phyloP scores from a whole-genome alignment of 2,113 vertebrate species.

The Nothocercus nigrocapillus region DNA sequence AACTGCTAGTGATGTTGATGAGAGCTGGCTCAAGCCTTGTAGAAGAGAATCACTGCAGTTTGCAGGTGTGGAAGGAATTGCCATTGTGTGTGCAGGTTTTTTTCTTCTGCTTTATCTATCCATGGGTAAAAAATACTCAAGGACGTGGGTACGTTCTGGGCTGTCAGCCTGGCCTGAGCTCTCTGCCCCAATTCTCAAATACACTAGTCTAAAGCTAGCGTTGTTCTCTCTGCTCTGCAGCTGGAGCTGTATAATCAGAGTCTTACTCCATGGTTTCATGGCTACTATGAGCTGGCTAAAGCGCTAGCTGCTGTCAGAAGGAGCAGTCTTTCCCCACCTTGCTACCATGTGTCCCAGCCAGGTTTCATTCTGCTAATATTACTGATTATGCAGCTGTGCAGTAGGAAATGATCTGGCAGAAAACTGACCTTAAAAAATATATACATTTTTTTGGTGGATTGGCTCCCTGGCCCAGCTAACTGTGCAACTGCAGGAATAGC shows the following conservation, averaged over 20 bases:
- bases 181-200: not conserved
- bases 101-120: not conserved
- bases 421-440: not conserved
- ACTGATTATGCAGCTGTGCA: not conserved
- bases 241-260: not conserved
- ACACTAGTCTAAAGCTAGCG: not conserved
- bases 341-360: not conserved
- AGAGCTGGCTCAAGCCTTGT: not conserved
- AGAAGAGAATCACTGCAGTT: not conserved
- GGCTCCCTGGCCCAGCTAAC: not conserved
- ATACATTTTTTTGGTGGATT: not conserved
- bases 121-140: not conserved
- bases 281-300: not conserved
- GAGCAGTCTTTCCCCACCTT: not conserved
- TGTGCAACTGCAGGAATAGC: not conserved
- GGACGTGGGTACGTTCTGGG: not conserved
- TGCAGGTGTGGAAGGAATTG: not conserved
- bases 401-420: not conserved
- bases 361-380: fast-evolving
- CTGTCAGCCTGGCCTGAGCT: not conserved
- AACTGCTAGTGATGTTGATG: not conserved
- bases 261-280: not conserved
- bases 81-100: not conserved
- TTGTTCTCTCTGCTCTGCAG: not conserved
- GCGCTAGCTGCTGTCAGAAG: not conserved